phyloP scores from a whole-genome alignment of 2,113 vertebrate genomes.

The Hippocampus mohnikei region DNA sequence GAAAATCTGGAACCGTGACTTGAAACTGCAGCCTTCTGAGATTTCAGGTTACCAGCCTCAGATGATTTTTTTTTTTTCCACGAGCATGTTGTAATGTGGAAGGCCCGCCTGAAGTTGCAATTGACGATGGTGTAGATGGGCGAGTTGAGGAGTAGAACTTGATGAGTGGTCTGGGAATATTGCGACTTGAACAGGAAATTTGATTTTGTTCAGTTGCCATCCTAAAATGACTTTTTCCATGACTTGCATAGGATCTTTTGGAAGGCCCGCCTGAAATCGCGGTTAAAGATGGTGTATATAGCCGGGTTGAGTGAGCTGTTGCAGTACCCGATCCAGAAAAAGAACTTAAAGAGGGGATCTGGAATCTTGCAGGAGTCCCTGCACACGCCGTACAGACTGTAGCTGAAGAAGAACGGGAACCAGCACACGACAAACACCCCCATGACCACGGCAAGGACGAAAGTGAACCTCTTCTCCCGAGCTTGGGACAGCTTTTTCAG shows the following conservation, averaged over 20 bases:
- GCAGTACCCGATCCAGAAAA: slow-evolving; percentile 69
- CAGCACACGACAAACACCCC: slow-evolving; percentile 93
- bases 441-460: slow-evolving; percentile 93
- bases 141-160: slow-evolving; percentile 93
- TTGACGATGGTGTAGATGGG: slow-evolving; percentile 96
- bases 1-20: background rate
- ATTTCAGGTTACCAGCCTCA: slow-evolving; percentile 48
- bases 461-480: slow-evolving; percentile 91
- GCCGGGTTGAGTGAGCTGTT: slow-evolving; percentile 76
- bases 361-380: slow-evolving; percentile 84
- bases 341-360: slow-evolving; percentile 87
- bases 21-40: background rate
- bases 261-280: slow-evolving; percentile 88
- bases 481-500: slow-evolving; percentile 83
- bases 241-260: slow-evolving; percentile 88
- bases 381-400: slow-evolving; percentile 87
- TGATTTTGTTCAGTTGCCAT: background rate
- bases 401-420: slow-evolving; percentile 96
- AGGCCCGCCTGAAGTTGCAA: slow-evolving; percentile 82
- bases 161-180: slow-evolving; percentile 52
- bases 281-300: slow-evolving; percentile 95
- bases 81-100: too few relatives aligned
- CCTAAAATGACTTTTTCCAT: slow-evolving; percentile 70
- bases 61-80: too few relatives aligned
- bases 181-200: background rate